Base-by-base conservation (phyloP, 2,888 invertebrate genomes). In the Megaustenia siamemsis region DNA sequence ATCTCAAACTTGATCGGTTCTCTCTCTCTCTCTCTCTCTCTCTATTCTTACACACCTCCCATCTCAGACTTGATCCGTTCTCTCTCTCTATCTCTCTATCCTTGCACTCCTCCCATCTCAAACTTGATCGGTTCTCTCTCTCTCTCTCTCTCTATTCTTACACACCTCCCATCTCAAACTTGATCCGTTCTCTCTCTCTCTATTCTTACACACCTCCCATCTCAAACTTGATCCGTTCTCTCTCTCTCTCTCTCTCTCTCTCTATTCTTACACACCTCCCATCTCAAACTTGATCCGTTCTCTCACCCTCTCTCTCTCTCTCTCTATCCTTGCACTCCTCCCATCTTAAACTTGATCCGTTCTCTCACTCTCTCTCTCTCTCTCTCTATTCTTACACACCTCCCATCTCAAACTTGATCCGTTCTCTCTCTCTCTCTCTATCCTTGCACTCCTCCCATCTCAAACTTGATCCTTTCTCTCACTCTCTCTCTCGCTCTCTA, bases 341-440 rank as follows among this genome's bases (percentile, higher is more conserved):
- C 60, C 5, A 10, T 60, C 24, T 15, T n/a, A 5, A n/a, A 24
- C 10, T 60, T 4, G 4, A 8, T 45, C 10, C 35, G 2, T 56
- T 32, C 15, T 68, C 32, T 28, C 38, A 15, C 35, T 35, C 66
- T 68, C 35, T 35, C 66, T 68, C 32, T 53, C 53, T 35, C 35
- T 56, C 40, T 40, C 40, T 38, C 38, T 32, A 5, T 77, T 56
- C 38, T 15, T 49, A 35, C 32, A 43, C 49, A 45, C 43, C 21
- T 80, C 68, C 28, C 32, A 28, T 35, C 56, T 35, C 56, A 28
- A 56, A 35, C 32, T 56, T 53, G 56, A 32, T 28, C 32, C 21
- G 32, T 15, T 77, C 21, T 56, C 38, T 56, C 56, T 77, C 77
- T 77, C 56, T 77, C 77, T 53, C 45, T 76, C 60, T 35, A 18